phyloP scores from a whole-genome alignment of 2,888 invertebrate species.

The Scotopteryx bipunctaria region DNA sequence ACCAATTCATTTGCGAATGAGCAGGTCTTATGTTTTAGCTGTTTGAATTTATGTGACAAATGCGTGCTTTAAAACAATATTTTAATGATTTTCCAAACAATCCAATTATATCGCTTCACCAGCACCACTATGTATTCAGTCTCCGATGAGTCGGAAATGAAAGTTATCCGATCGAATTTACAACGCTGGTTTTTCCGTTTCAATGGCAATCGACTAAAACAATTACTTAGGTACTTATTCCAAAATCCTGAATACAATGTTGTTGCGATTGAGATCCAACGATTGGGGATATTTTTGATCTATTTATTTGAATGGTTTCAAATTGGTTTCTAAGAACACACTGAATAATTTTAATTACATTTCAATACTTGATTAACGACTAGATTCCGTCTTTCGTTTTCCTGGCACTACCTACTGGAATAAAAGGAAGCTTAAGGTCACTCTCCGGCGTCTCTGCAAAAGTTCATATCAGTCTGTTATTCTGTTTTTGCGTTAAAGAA shows the following conservation, averaged over 20 bases:
- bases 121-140: too few species aligned
- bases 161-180: conserved; percentile 10
- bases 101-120: background rate
- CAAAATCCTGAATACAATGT: background rate
- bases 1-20: too few species aligned
- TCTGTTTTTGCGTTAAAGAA: too few species aligned
- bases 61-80: background rate
- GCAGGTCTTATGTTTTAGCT: conserved; percentile 3
- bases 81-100: background rate
- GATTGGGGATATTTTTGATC: conserved; percentile 1
- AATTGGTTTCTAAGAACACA: background rate
- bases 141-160: conserved; percentile 6
- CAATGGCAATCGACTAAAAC: conserved; percentile 2
- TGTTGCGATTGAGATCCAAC: background rate
- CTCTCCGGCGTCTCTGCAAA: too few species aligned
- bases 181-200: conserved; percentile 8
- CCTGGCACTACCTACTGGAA: too few species aligned
- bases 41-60: conserved; percentile 18
- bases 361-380: background rate
- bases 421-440: too few species aligned
- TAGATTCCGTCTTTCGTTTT: too few species aligned
- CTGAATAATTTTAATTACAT: background rate
- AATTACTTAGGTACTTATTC: conserved; percentile 5
- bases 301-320: background rate
- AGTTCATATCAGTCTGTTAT: too few species aligned